Percentiles rank a stretch among this genome's conserved stretches.
phyloP scores from a whole-genome alignment of 2,113 vertebrate genomes.

The Corythaixoides concolor region DNA sequence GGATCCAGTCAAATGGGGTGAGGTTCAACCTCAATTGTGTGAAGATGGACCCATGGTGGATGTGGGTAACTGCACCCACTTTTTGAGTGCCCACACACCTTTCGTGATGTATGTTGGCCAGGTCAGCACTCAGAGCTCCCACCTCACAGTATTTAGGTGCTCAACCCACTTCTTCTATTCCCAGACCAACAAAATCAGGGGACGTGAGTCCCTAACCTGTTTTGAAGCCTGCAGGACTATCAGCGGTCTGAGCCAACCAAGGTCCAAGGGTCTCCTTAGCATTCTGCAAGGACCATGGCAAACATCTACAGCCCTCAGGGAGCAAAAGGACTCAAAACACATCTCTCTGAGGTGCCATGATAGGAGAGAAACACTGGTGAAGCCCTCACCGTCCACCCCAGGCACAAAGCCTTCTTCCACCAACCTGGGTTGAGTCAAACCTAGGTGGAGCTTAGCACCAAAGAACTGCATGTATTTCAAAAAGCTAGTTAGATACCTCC shows the following conservation, averaged over 20 bases:
- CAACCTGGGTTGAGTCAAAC: not conserved
- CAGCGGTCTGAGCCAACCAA: not conserved
- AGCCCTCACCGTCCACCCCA: not conserved
- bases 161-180: not conserved
- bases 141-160: not conserved
- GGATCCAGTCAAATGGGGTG: not conserved
- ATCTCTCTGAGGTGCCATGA: not conserved
- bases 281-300: not conserved
- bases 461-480: not conserved
- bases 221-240: not conserved
- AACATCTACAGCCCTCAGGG: not conserved
- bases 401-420: not conserved
- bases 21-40: not conserved
- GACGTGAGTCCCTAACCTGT: fast-evolving
- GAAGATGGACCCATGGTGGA: not conserved
- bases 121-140: not conserved
- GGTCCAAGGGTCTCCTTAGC: not conserved
- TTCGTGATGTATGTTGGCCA: not conserved
- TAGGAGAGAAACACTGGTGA: not conserved
- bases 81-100: not conserved
- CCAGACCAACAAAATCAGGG: not conserved
- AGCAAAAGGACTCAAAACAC: not conserved
- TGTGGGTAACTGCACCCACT: not conserved
- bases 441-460: not conserved
- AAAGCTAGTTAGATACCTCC: not conserved